These are phyloP conservation scores for Schizotus pectinicornis DNA, from an alignment of 2,888 invertebrate genomes.

Conservation along the genomic window DNA sequence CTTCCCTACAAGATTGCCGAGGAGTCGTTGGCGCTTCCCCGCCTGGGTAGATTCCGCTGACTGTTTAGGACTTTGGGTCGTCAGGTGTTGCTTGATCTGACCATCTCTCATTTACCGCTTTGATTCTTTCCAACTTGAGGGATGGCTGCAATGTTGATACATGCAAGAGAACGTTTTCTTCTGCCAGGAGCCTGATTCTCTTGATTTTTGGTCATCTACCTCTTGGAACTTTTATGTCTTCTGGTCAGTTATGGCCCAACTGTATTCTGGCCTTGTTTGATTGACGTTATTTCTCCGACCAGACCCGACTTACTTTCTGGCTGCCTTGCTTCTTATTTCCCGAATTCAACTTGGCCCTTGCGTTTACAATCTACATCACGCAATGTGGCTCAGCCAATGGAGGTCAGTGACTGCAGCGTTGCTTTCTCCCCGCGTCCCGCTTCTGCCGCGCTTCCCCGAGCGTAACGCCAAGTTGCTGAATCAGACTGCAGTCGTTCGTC, in stretches of 20 bases:
- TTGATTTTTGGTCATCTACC: no score
- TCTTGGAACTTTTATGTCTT: not conserved
- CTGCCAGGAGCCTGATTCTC: no score
- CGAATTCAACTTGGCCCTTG: conserved; percentile 22
- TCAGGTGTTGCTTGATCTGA: no score
- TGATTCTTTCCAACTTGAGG: no score
- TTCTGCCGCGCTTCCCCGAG: conserved; percentile 37
- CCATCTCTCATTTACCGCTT: no score
- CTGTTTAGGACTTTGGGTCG: no score
- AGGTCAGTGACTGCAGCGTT: conserved; percentile 52
- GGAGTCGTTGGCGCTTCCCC: no score
- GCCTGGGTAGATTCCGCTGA: no score
- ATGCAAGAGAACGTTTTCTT: no score
- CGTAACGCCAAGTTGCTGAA: conserved; percentile 42
- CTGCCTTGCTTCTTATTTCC: not conserved
- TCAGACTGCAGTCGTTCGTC: conserved; percentile 45
- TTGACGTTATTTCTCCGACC: not conserved
- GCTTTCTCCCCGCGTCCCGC: conserved; percentile 33
- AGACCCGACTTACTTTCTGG: no score
- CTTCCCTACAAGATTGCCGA: not conserved
- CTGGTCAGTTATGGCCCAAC: not conserved
- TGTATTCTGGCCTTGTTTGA: not conserved
- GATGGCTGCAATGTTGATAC: no score
- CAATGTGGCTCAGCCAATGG: conserved; percentile 50
- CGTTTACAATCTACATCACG: conserved; percentile 42